phyloP scores from a whole-genome alignment of 2,113 vertebrate genomes.

The Clupea harengus region DNA sequence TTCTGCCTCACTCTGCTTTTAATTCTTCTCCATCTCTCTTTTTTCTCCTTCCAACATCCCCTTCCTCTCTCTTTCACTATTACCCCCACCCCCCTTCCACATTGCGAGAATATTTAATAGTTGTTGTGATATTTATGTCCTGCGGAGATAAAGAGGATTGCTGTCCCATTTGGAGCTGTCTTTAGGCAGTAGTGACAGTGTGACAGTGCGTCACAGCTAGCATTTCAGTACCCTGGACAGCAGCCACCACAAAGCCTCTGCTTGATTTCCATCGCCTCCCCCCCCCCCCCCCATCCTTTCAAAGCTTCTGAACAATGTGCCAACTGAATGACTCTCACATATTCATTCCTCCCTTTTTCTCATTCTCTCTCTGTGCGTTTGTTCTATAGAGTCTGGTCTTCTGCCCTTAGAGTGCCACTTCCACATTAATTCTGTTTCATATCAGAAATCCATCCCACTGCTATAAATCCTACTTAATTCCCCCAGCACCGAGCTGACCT shows the following conservation, averaged over 20 bases:
- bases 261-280: neutral
- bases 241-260: neutral
- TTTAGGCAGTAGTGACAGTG: neutral
- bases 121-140: slow-evolving; percentile 12
- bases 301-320: neutral
- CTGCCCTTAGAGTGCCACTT: slow-evolving; percentile 19
- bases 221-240: slow-evolving; percentile 29
- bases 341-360: neutral
- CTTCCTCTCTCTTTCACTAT: neutral
- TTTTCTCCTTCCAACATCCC: neutral
- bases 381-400: neutral
- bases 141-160: slow-evolving; percentile 13
- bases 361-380: neutral
- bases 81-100: neutral
- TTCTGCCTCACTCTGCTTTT: neutral
- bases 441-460: slow-evolving; percentile 29
- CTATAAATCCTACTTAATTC: slow-evolving; percentile 29
- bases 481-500: slow-evolving; percentile 18
- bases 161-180: neutral
- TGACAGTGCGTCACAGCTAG: slow-evolving; percentile 9
- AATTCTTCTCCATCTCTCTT: neutral
- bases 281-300: neutral
- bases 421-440: slow-evolving; percentile 30
- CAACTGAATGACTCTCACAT: neutral
- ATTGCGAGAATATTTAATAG: neutral